These are phyloP conservation scores for Xenopus laevis DNA, from an alignment of 2,113 vertebrate genomes.

Conservation along the genomic window DNA sequence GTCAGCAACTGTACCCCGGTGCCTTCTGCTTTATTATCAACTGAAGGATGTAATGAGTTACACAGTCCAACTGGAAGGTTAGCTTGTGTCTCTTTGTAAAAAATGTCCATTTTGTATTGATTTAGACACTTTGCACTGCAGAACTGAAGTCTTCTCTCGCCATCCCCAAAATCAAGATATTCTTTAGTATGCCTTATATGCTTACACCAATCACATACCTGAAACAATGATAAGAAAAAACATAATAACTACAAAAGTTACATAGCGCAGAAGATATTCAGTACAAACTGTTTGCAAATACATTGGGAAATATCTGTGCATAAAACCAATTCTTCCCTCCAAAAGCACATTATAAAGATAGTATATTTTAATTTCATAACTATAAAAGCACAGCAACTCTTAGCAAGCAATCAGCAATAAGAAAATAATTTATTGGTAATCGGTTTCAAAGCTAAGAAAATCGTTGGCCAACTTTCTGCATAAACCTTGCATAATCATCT, in stretches of 20 bases:
- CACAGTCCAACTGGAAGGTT: slow-evolving; percentile 92
- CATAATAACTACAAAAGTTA: background rate
- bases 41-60: slow-evolving; percentile 79
- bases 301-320: too few species aligned
- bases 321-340: too few species aligned
- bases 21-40: slow-evolving; percentile 87
- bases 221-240: slow-evolving; percentile 67
- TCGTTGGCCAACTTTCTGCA: too few species aligned
- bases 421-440: too few species aligned
- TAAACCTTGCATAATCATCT: too few species aligned
- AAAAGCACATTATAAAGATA: too few species aligned
- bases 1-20: slow-evolving; percentile 91
- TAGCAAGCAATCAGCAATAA: too few species aligned
- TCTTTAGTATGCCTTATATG: slow-evolving; percentile 99
- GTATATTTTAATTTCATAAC: too few species aligned
- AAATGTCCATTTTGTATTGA: slow-evolving; percentile 99
- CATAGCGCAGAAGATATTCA: too few species aligned
- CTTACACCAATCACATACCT: slow-evolving; percentile 99
- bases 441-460: too few species aligned
- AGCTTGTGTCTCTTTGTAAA: slow-evolving; percentile 99
- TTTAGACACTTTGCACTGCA: slow-evolving; percentile 99
- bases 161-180: slow-evolving; percentile 98
- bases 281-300: too few species aligned
- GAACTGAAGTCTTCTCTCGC: slow-evolving; percentile 97
- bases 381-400: too few species aligned